Percentiles rank a stretch among this genome's conserved stretches.
These are phyloP conservation scores for Crossoptilon crossoptilon DNA, from an alignment of 2,797 vertebrate genomes.

Conservation along the genomic window DNA sequence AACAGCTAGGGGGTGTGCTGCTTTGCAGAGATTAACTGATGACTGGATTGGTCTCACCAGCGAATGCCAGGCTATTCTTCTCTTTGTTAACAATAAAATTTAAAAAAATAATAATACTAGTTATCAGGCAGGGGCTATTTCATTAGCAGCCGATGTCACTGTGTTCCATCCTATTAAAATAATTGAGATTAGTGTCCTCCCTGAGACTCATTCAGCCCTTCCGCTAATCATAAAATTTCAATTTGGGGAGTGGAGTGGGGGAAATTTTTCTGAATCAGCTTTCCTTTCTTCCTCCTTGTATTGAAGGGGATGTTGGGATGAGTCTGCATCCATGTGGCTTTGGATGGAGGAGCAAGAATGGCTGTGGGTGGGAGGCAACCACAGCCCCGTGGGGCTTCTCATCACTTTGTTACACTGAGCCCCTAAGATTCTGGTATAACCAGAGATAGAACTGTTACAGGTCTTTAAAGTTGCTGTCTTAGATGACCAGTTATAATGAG, in stretches of 20 bases:
- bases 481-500: conserved; percentile 19
- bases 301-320: fast-evolving
- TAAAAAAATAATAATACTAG: not conserved
- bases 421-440: not conserved
- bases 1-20: conserved; percentile 16
- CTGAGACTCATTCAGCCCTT: not conserved
- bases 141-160: conserved; percentile 48
- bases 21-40: conserved; percentile 60
- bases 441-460: not conserved
- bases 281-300: not conserved
- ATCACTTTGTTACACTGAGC: not conserved
- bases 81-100: not conserved
- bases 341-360: fast-evolving
- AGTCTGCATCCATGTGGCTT: not conserved
- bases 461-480: not conserved
- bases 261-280: not conserved
- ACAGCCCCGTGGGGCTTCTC: not conserved
- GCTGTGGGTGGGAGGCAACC: not conserved
- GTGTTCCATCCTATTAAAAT: conserved; percentile 45
- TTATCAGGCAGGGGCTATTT: conserved; percentile 11
- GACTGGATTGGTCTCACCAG: not conserved
- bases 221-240: not conserved
- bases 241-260: not conserved
- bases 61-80: conserved; percentile 28
- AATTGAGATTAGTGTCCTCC: conserved; percentile 21